These are phyloP conservation scores for Molothrus aeneus DNA, from an alignment of 2,797 vertebrate genomes.

Conservation along the genomic window DNA sequence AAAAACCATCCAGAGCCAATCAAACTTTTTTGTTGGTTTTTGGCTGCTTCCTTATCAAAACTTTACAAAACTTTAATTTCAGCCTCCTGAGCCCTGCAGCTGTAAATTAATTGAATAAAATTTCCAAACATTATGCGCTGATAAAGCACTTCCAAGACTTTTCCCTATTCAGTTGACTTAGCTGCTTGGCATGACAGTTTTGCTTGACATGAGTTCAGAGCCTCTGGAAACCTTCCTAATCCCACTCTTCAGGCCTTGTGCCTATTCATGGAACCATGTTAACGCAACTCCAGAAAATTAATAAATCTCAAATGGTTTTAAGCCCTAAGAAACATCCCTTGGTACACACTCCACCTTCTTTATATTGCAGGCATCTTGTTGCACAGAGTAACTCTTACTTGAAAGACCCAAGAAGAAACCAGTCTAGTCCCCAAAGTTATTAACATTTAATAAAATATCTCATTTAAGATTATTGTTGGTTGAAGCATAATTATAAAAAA, in stretches of 20 bases:
- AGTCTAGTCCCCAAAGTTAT: constrained; percentile 40
- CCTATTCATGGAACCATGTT: constrained; percentile 72
- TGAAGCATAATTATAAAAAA: constrained; percentile 49
- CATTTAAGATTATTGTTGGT: constrained; percentile 37
- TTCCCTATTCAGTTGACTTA: constrained; percentile 64
- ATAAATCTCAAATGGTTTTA: constrained; percentile 69
- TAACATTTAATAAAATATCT: constrained; percentile 52
- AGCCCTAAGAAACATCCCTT: constrained; percentile 46
- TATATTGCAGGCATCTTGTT: constrained; percentile 21
- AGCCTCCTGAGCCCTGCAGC: constrained; percentile 72
- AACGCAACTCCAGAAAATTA: constrained; percentile 70
- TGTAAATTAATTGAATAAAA: constrained; percentile 80
- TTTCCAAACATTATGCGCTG: constrained; percentile 74
- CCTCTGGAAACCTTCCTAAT: constrained; percentile 78
- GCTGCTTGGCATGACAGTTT: constrained; percentile 65
- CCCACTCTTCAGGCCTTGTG: constrained; percentile 69
- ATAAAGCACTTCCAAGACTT: constrained; percentile 66
- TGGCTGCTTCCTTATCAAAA: constrained; percentile 74
- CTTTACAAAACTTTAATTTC: constrained; percentile 75
- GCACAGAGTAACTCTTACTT: constrained; percentile 33
- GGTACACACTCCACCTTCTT: constrained; percentile 20
- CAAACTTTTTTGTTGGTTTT: constrained; percentile 58
- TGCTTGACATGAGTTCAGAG: constrained; percentile 75
- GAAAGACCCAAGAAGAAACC: constrained; percentile 36
- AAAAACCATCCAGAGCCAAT: constrained; percentile 52